Evolutionary conservation across 2,888 invertebrate species (phyloP).

Genomic region (Disparrhopalites patrizii): DNA sequence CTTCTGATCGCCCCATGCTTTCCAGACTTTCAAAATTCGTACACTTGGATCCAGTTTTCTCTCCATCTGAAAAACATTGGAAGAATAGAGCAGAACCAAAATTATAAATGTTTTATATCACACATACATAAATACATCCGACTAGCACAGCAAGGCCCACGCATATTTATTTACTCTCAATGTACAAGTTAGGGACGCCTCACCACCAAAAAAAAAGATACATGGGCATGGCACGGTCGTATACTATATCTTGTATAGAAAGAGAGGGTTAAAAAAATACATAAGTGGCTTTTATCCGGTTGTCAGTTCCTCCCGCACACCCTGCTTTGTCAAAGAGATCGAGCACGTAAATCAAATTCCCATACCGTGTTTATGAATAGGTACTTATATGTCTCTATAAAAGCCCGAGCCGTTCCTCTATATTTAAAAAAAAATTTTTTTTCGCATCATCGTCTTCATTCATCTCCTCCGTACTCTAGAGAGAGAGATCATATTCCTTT

Average conservation of each 20-base stretch:
- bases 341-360: conserved; percentile 9
- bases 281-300: not conserved
- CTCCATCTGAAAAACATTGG: conserved; percentile 53
- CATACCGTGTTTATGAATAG: too few relatives aligned
- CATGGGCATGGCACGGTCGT: too few relatives aligned
- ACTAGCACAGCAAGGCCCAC: not conserved
- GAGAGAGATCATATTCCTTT: too few relatives aligned
- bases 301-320: not conserved
- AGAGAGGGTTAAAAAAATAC: too few relatives aligned
- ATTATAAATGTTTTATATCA: not conserved
- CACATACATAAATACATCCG: not conserved
- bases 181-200: too few relatives aligned
- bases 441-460: too few relatives aligned
- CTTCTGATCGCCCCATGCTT: conserved; percentile 72
- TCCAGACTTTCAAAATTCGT: conserved; percentile 71
- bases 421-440: too few relatives aligned
- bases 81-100: not conserved
- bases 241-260: too few relatives aligned
- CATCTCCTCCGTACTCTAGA: too few relatives aligned
- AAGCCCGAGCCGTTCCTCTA: too few relatives aligned
- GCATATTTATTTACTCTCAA: too few relatives aligned
- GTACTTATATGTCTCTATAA: too few relatives aligned
- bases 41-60: conserved; percentile 66
- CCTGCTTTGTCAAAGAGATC: not conserved
- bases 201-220: not conserved